These are phyloP conservation scores for Ecliptopera silaceata DNA, from an alignment of 2,888 invertebrate genomes.

Conservation along the genomic window DNA sequence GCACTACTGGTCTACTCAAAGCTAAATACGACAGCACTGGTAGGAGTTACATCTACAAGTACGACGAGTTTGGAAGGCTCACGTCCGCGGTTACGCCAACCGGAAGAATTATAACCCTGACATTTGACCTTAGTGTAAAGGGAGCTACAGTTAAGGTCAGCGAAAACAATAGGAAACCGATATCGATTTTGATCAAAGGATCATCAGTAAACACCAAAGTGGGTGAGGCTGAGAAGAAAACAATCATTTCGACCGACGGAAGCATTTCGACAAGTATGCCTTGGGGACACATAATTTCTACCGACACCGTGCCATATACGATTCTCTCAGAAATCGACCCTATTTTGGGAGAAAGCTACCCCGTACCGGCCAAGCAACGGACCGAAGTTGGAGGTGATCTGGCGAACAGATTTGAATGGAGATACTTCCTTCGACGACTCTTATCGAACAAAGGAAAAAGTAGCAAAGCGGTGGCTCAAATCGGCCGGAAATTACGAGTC, in stretches of 20 bases:
- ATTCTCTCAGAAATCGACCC: slow-evolving; percentile 94
- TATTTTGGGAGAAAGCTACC: slow-evolving; percentile 94
- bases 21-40: slow-evolving; percentile 95
- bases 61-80: slow-evolving; percentile 96
- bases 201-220: slow-evolving; percentile 91
- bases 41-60: slow-evolving; percentile 95
- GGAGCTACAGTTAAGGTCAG: slow-evolving; percentile 94
- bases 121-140: slow-evolving; percentile 94
- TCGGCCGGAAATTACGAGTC: slow-evolving; percentile 92
- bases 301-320: slow-evolving; percentile 95
- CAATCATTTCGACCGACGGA: slow-evolving; percentile 91
- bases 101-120: slow-evolving; percentile 94
- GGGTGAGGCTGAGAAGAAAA: slow-evolving; percentile 92
- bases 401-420: slow-evolving; percentile 97
- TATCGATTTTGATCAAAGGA: slow-evolving; percentile 94
- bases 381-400: slow-evolving; percentile 95
- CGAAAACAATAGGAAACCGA: slow-evolving; percentile 91
- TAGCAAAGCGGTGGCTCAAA: slow-evolving; percentile 89
- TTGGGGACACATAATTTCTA: slow-evolving; percentile 94
- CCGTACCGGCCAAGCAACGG: slow-evolving; percentile 94
- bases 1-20: slow-evolving; percentile 93
- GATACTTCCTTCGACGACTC: slow-evolving; percentile 93
- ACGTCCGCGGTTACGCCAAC: slow-evolving; percentile 97
- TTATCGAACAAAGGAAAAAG: slow-evolving; percentile 84
- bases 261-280: slow-evolving; percentile 91